A percentile compares a stretch with the other conserved stretches of the same genome.
Conservation (phyloP, 30 jellyfish, hydroid and myxozoan species). For the Rhopilema esculentum region DNA sequence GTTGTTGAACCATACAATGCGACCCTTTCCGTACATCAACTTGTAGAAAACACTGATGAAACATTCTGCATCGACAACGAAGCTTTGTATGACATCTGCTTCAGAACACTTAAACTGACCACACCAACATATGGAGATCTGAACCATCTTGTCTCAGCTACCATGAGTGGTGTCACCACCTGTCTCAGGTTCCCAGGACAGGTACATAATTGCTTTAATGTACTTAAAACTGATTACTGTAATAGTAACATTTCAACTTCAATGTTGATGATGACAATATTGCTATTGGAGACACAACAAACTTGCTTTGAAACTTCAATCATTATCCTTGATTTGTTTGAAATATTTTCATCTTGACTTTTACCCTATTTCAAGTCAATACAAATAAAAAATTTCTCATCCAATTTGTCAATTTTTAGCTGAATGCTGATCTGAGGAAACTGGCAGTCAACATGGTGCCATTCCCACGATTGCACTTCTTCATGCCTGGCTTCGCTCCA, state of each 20-base stretch:
- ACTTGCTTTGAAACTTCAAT: no score
- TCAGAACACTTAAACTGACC: constrained; percentile 89
- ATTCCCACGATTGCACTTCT: constrained; percentile 99
- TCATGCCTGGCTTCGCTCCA: constrained; percentile 99
- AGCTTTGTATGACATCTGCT: constrained; percentile 94
- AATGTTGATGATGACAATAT: no score
- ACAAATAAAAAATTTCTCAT: no score
- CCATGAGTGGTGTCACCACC: constrained; percentile 97
- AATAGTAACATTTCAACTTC: no score
- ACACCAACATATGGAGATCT: constrained; percentile 94
- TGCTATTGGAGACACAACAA: no score
- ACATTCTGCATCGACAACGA: constrained; percentile 96
- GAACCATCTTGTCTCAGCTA: constrained; percentile 94
- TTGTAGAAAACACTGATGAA: constrained; percentile 95
- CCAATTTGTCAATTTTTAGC: constrained; percentile 50
- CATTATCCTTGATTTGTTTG: no score
- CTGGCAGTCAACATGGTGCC: constrained; percentile 99
- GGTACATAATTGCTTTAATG: constrained; percentile 63
- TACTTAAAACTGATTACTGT: no score
- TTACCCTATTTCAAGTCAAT: no score
- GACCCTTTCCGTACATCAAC: constrained; percentile 88
- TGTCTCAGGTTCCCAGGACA: constrained; percentile 97
- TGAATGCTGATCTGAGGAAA: constrained; percentile 99
- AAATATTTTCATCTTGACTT: no score
- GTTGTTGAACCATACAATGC: constrained; percentile 98